Conservation (phyloP, 2,797 vertebrate genomes). For the Pampus argenteus region DNA sequence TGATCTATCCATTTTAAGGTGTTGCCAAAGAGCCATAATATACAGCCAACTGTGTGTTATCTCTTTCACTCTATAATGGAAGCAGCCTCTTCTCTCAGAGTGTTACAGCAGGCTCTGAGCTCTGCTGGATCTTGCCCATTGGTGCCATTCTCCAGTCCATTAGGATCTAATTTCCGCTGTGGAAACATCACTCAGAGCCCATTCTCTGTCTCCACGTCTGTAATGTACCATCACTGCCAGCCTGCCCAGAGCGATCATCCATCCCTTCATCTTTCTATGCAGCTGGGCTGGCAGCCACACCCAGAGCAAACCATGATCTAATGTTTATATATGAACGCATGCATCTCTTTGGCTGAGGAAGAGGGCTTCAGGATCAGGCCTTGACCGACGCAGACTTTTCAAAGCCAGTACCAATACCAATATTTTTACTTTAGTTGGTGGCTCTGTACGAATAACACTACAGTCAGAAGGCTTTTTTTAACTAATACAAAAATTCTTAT, state of each 20-base stretch:
- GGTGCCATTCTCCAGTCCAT: conserved; percentile 61
- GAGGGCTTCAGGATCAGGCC: conserved; percentile 12
- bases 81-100: conserved; percentile 19
- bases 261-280: conserved; percentile 51
- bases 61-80: conserved; percentile 51
- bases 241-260: conserved; percentile 45
- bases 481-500: conserved; percentile 4
- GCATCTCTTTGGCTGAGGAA: conserved; percentile 34
- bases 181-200: conserved; percentile 65
- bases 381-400: conserved; percentile 12
- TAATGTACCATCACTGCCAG: conserved; percentile 56
- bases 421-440: conserved; percentile 13
- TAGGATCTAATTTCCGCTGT: conserved; percentile 65
- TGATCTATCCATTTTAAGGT: conserved; percentile 9
- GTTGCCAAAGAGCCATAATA: conserved; percentile 16
- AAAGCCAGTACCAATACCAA: not conserved
- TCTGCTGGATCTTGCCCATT: conserved; percentile 47
- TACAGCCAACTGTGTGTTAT: conserved; percentile 37
- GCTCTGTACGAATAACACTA: conserved; percentile 15
- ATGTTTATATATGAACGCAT: conserved; percentile 59
- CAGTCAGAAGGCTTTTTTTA: not conserved
- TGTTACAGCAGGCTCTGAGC: conserved; percentile 27
- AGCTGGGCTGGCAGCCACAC: conserved; percentile 47
- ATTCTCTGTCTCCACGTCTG: conserved; percentile 47
- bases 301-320: conserved; percentile 54